These are phyloP conservation scores for Willowsia nigromaculata DNA, from an alignment of 2,888 invertebrate species.

Conservation along the genomic window DNA sequence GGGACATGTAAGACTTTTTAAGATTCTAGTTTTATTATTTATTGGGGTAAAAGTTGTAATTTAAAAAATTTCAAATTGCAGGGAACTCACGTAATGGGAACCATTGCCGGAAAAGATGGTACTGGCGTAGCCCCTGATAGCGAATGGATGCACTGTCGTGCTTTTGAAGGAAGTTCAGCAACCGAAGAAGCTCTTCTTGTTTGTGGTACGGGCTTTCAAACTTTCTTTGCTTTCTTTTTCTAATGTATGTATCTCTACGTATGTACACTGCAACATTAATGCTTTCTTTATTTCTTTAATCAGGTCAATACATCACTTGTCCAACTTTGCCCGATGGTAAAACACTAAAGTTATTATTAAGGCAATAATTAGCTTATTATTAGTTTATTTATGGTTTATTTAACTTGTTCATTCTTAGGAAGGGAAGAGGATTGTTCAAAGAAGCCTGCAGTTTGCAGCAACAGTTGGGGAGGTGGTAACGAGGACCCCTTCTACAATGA, in stretches of 20 bases:
- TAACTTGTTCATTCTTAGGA: neutral
- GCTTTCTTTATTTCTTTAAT: neutral
- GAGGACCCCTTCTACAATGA: slow-evolving; percentile 58
- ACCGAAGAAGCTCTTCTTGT: slow-evolving; percentile 63
- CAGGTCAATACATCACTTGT: slow-evolving; percentile 59
- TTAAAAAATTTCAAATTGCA: no score
- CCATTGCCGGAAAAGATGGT: slow-evolving; percentile 57
- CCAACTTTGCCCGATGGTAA: slow-evolving; percentile 60
- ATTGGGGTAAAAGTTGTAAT: no score
- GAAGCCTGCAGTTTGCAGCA: slow-evolving; percentile 53
- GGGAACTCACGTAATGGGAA: slow-evolving; percentile 69
- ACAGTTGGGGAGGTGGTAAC: slow-evolving; percentile 68
- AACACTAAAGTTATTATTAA: no score
- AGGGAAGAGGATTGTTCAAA: slow-evolving; percentile 41
- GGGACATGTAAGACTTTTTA: no score
- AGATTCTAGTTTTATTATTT: no score
- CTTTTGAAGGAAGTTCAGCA: slow-evolving; percentile 46
- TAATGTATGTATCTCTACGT: neutral
- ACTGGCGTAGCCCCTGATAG: slow-evolving; percentile 68
- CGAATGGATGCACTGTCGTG: slow-evolving; percentile 61
- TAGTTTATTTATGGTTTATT: no score
- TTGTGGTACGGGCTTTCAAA: slow-evolving; percentile 59
- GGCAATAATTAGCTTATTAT: no score
- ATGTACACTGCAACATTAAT: neutral
- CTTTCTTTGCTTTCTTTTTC: no score